Base-by-base conservation (phyloP, 2,888 invertebrate species). In the Caradrina clavipalpis region DNA sequence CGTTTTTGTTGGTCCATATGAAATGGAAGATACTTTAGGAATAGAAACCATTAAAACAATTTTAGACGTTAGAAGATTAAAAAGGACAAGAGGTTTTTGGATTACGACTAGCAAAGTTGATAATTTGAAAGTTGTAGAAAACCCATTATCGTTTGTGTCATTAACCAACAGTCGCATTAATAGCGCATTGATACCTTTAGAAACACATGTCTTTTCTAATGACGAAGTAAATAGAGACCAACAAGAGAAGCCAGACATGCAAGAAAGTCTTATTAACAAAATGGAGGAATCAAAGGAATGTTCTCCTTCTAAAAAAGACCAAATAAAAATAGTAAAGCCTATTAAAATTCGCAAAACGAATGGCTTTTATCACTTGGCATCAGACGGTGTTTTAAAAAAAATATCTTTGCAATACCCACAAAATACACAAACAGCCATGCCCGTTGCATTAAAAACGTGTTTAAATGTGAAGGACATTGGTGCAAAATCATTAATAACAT, bases 1-100 rank as follows among this genome's bases (percentile, higher is more conserved):
- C 79, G 94, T 94, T 26, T 94, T 94, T 86, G 89, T 96, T 64
- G 96, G 96, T 6, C 96, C 96, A 1, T 96, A 95, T 82, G 94
- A 94, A 83, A 83, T 87, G 76, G 76, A 92, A 60, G 95, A 95
- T 78, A 69, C 87, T 19, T 87, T 95, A 57, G 96, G 95, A 19
- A 91, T 96, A 81, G 93, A 95, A 85, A 92, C 91, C n/a, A 78
- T 95, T 45, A 95, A 92, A 82, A 86, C 85, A 26, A 65, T 81
- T 39, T 67, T 73, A 55, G 69, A 84, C n/a, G 55, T 75, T 10
- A 72, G 58, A 74, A 89, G 81, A 69, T 57, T 73, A 31, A 89
- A 85, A 58, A 86, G 80, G 74, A 94, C 94, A 19, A 90, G 92
- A 85, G 96, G 96, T 60, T 87, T 91, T 74, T 96, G 96, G 95